Evolutionary conservation across 2,888 invertebrate species (phyloP), one percentile per base, ranked within the genome.

Genomic region (Lingula anatina): DNA sequence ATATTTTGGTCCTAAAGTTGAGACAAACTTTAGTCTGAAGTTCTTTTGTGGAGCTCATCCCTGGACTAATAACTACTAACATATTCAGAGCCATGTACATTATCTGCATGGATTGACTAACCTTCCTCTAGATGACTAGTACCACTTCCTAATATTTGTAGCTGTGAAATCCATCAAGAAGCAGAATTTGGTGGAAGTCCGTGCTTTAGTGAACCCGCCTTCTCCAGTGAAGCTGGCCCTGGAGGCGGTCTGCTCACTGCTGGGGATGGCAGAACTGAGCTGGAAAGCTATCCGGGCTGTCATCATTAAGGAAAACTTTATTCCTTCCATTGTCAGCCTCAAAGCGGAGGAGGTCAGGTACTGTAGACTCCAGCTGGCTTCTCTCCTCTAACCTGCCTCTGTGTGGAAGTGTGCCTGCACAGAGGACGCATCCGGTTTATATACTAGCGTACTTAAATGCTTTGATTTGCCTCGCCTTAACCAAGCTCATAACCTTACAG

Each of bases 131-230:
- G 12, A 24, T 31, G 35, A 36, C 21, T 40, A 43, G 31, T 41
- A 35, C 47, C 49, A 35, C 51, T 53, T 55, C 48, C 51, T 47
- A 54, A 55, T 39, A 37, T 50, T 47, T 47, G 46, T 55, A 93
- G 95, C 97, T 79, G 99, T 99, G 78, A 95, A 96, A 83, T 93
- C 94, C 66, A 99, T 99, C 82, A 95, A 93, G 86, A 97, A 96
- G 83, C 95, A 95, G 80, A 95, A 99, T 81, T 84, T 99, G 80
- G 96, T 96, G 75, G 99, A 99, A 84, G 91, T 99, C 77, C 86
- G 94, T 74, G 90, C 96, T 56, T 96, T 99, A 96, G 89, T 91
- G 71, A 96, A 96, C 83, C 99, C 99, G 70, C 99, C 99, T 63
- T 90, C 92, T 55, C 84, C 92, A 74, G 97, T 99, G 68, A 97